phyloP scores from a whole-genome alignment of 2,888 invertebrate genomes.

The Icerya purchasi region DNA sequence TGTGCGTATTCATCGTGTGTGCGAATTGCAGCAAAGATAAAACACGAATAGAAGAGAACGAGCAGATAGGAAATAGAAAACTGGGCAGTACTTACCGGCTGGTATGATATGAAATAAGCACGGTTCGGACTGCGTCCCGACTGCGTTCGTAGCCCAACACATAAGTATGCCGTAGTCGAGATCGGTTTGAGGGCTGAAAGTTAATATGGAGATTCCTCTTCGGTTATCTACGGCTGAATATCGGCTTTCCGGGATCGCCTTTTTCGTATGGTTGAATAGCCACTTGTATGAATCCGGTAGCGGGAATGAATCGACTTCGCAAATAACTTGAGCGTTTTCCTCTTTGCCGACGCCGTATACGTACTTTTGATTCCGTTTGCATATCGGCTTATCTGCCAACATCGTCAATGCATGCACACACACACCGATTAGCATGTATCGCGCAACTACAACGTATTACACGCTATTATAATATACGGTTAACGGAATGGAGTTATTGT shows the following conservation, averaged over 20 bases:
- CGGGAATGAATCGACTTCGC: conserved; percentile 67
- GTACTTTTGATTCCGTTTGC: conserved; percentile 46
- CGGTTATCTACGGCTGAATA: conserved; percentile 15
- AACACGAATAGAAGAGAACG: too few species aligned
- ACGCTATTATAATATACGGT: too few species aligned
- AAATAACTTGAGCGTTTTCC: conserved; percentile 54
- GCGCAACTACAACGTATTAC: too few species aligned
- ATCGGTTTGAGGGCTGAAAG: conserved; percentile 53
- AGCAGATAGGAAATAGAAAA: too few species aligned
- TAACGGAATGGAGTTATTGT: too few species aligned
- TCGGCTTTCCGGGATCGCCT: conserved; percentile 45
- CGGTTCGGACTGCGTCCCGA: conserved; percentile 47
- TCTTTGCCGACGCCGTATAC: conserved; percentile 66
- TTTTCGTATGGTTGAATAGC: conserved; percentile 71
- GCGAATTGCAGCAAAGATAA: too few species aligned
- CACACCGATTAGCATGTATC: too few species aligned
- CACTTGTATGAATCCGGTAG: conserved; percentile 62
- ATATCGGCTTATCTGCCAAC: conserved; percentile 58
- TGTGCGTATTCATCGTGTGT: too few species aligned
- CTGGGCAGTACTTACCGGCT: conserved; percentile 33
- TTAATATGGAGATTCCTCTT: conserved; percentile 30
- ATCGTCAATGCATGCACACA: conserved; percentile 6
- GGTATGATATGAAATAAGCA: conserved; percentile 53
- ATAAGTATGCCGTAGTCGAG: conserved; percentile 53
- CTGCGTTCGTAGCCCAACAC: conserved; percentile 49